Evolutionary conservation across 2,797 vertebrate species (phyloP), one percentile per base, ranked within the genome.

Genomic region (Melanotaenia parkinsoni): DNA sequence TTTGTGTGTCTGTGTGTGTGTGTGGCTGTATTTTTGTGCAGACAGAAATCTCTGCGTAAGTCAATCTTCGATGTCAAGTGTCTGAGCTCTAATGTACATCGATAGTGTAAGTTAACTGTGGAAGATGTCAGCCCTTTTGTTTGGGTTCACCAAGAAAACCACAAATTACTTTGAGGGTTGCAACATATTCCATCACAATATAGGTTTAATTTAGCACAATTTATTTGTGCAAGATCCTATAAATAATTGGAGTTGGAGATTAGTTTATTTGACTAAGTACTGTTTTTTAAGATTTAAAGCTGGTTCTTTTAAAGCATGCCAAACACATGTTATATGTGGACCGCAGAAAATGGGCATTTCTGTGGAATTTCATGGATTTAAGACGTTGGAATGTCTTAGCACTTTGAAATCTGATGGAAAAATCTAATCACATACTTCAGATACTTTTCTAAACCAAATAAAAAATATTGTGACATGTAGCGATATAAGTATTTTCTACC

Each of bases 221-320:
- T 80, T 86, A 76, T 79, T 73, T 85, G 74, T 79, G 47, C 64
- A 37, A 30, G 58, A 81, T 77, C 72, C 35, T 68, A 77, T 83
- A 72, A 80, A 76, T 83, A 71, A 86, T 86, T 80, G 74, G 56
- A 76, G 78, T 65, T 63, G 73, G 43, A 63, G 62, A 35, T 53
- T 33, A 72, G 77, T 64, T 80, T 0, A 83, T 83, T 51, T 68
- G 28, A 82, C 80, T 38, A 33, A 26, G 69, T 53, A 69, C 76
- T 65, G 47, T 67, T 81, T 73, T 84, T 82, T 77, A 77, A 80
- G 71, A 77, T n/a, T 22, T 37, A 59, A 66, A 65, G 65, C 51
- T 61, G 63, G 38, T 50, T 50, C 76, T 74, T 72, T 56, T 59
- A 64, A 72, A 66, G 30, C 40, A 20, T 3, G 30, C 43, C 26